Base-by-base conservation (phyloP, 2,113 vertebrate genomes). In the Dendropsophus ebraccatus region DNA sequence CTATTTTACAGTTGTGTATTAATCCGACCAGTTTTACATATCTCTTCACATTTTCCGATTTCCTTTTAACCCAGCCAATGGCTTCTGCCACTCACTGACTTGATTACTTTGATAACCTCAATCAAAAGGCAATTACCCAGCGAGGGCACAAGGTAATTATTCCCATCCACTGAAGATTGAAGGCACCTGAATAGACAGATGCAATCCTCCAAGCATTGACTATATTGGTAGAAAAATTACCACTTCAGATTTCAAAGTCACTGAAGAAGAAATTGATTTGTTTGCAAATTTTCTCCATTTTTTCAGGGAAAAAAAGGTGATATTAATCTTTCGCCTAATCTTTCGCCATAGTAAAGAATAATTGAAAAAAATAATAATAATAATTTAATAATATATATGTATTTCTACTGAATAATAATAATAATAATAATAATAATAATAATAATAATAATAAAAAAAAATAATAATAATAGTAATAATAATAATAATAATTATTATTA, bases 101-200 rank as follows among this genome's bases (percentile, higher is more conserved):
- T 97, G 95, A 98, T 96, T 97, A 95, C 95, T 95, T 93, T 91
- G 94, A 96, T 97, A 97, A 98, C 97, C 97, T 96, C 97, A 98
- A 97, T 99, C 97, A 97, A 96, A 96, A 97, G 95, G 93, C 94
- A 98, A 97, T 98, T 97, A 98, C 96, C 93, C 92, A 92, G 92
- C 77, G 87, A 94, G 93, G 93, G 93, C 92, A 88, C 92, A 92
- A 94, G 92, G 93, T 95, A 97, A 97, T 97, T 97, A 98, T 95
- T 94, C 93, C 93, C 93, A 95, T 94, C 93, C 91, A 92, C 87
- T 86, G 88, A 88, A 96, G 92, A 96, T 85, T 92, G 94, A 94
- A 91, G 92, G 94, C 94, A 96, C 95, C 95, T 97, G 95, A 96
- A 94, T 88, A 94, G 94, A 94, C 94, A 95, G 88, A 89, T 93